Base-by-base conservation (phyloP, 2,888 invertebrate genomes). In the Metellina segmentata region DNA sequence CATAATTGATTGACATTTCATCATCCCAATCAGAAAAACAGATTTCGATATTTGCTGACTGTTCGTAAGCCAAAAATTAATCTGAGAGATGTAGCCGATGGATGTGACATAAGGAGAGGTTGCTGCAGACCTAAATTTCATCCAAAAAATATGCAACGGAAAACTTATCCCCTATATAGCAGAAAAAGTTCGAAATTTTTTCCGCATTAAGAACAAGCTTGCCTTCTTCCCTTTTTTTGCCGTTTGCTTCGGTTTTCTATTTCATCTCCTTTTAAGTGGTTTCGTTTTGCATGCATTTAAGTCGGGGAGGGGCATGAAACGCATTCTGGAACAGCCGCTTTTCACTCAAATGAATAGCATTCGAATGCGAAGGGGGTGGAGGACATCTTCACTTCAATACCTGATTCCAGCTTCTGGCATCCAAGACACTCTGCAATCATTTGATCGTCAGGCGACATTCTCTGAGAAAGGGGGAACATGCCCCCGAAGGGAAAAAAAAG, bases 381-480 rank as follows among this genome's bases (percentile, higher is more conserved):
- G 34, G 34, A 34, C 19, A 0, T n/a, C 48, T 11, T 34, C 4
- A n/a, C 77, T 61, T 48, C 79, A 13, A 13, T 79, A 79, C 79
- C 79, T 79, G 79, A 79, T 61, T 79, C 34, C 52, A 49, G 77
- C 19, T 77, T 77, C 52, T 77, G 77, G 49, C 52, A 1, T 13
- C 9, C 13, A 74, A 34, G 74, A 74, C 83, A 52, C 19, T 74
- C 19, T 48, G 74, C 53, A 74, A 85, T 85, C 83, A 85, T 74
- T 85, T 74, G 74, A 74, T n/a, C 52, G 53, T 71, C 83, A 74
- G 74, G 53, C 52, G 20, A 85, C 53, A 16, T 19, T 20, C 53
- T 9, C 6, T 6, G 48, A 9, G n/a, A 79, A 11, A 77, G 77
- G n/a, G 48, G 13, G 51, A 19, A 77, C 49, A 51, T 77, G 16